Base-by-base conservation (phyloP, 2,888 invertebrate genomes). In the Colostygia pectinataria region DNA sequence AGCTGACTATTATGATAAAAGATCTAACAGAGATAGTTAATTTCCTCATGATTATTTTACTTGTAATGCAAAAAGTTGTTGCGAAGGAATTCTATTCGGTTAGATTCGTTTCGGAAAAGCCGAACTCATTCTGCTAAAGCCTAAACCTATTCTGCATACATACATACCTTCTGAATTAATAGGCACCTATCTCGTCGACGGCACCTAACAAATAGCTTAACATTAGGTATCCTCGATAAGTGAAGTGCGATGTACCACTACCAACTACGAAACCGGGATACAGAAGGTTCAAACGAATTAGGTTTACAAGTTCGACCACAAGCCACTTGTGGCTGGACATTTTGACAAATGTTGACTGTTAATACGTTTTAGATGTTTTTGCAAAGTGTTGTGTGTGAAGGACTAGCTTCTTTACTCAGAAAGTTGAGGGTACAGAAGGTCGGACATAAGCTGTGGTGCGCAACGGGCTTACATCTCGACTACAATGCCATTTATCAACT, bases 161-260 rank as follows among this genome's bases (percentile, higher is more conserved):
- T 18, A 4, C 28, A 10, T 2, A 39, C 9, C 28, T n/a, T n/a
- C 25, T 2, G 15, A 34, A 46, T 46, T 39, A 27, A 46, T 46
- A 34, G 34, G 7, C 10, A 7, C 14, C 46, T 34, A 28, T 40
- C 33, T 28, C 28, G 27, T 28, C 18, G 27, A 24, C 40, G 9
- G 25, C 31, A 4, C 18, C 20, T 27, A 20, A 40, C 39, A 40
- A 46, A 46, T 46, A 40, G 45, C 45, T 34, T 3, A 27, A 20
- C 46, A 39, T 46, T 33, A 46, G 13, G 9, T 27, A 33, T 40
- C 15, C 36, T 12, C 18, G 39, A 20, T 40, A 46, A 40, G 33
- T 40, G 46, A 28, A 40, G 46, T 39, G 33, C 13, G 33, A 38
- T 45, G 45, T 45, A 45, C 44, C 44, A 12, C 37, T 6, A 20